These are phyloP conservation scores for Lapara coniferarum DNA, from an alignment of 2,888 invertebrate genomes.

Conservation along the genomic window DNA sequence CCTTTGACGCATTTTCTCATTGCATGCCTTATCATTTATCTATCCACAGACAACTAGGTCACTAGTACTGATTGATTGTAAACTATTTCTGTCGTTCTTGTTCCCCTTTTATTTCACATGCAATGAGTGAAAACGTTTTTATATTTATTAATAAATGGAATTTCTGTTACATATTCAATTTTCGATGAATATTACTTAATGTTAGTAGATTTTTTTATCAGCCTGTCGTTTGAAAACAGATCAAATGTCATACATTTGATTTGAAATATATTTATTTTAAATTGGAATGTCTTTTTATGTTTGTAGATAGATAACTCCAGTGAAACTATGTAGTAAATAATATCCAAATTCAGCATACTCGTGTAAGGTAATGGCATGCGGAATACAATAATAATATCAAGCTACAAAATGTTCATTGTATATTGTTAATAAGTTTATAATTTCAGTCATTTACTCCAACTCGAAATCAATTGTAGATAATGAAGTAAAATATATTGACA, in stretches of 20 bases:
- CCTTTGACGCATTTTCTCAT: conserved; percentile 60
- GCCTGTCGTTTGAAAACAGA: conserved; percentile 76
- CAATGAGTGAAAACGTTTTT: conserved; percentile 62
- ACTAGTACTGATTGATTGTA: conserved; percentile 31
- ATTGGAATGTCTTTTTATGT: conserved; percentile 82
- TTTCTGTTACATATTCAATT: conserved; percentile 80
- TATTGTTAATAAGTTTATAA: conserved; percentile 75
- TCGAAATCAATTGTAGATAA: conserved; percentile 79
- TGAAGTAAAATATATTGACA: conserved; percentile 83
- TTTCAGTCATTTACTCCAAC: conserved; percentile 74
- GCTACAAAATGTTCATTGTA: conserved; percentile 68
- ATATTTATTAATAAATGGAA: conserved; percentile 72
- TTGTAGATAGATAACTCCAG: conserved; percentile 80
- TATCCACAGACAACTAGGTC: conserved; percentile 21
- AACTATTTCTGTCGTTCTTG: conserved; percentile 30
- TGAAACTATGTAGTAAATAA: conserved; percentile 67
- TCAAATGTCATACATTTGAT: conserved; percentile 84
- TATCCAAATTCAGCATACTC: conserved; percentile 60
- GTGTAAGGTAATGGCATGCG: conserved; percentile 50
- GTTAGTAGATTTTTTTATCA: conserved; percentile 82
- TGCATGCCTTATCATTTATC: conserved; percentile 47
- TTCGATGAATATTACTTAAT: conserved; percentile 81
- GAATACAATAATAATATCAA: conserved; percentile 56
- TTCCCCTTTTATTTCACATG: conserved; percentile 52
- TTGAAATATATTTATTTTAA: conserved; percentile 83